Conservation (phyloP, 2,888 invertebrate species). For the Eupithecia dodoneata region DNA sequence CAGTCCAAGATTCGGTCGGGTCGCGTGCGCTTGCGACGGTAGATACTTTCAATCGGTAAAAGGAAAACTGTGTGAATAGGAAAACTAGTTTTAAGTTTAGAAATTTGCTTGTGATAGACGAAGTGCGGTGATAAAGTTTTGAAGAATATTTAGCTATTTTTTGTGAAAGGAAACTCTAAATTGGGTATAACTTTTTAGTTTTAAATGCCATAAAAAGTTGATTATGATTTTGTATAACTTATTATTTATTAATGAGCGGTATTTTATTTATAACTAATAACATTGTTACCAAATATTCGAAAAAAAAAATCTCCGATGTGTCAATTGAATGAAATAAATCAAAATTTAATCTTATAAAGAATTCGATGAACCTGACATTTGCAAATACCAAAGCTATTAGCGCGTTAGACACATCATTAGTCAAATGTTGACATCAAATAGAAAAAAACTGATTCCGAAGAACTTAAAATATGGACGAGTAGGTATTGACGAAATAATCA, state of each 20-base stretch:
- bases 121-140: background rate
- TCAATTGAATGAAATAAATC: background rate
- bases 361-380: slow-evolving; percentile 10
- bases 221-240: too few relatives aligned
- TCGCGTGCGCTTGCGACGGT: slow-evolving; percentile 11
- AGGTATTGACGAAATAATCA: background rate
- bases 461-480: background rate
- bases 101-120: background rate
- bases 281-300: background rate
- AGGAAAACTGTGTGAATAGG: background rate
- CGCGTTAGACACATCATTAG: background rate
- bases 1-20: slow-evolving; percentile 10
- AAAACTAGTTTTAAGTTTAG: background rate
- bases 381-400: slow-evolving; percentile 13
- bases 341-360: background rate
- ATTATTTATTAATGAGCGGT: too few relatives aligned
- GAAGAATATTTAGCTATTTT: background rate
- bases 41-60: background rate
- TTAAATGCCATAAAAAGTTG: background rate
- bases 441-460: background rate
- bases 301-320: too few relatives aligned
- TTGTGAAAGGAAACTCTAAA: background rate
- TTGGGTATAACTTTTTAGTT: background rate
- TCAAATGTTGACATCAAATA: background rate
- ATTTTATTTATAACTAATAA: background rate